These are phyloP conservation scores for Pissodes strobi DNA, from an alignment of 1,140 invertebrate genomes.

Conservation along the genomic window DNA sequence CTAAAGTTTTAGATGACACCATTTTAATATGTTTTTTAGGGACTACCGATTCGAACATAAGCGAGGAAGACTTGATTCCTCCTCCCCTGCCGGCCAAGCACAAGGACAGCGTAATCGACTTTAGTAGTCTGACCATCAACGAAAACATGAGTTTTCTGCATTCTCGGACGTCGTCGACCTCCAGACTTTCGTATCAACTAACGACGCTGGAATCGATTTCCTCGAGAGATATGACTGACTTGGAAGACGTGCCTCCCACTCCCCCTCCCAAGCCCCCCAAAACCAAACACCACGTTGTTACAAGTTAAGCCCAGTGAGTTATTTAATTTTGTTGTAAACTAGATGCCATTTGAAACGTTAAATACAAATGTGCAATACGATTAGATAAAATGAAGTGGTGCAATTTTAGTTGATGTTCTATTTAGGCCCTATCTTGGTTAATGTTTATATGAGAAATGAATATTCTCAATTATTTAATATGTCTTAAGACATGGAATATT, in stretches of 20 bases:
- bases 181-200: conserved; percentile 25
- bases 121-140: conserved; percentile 36
- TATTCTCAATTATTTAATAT: no score
- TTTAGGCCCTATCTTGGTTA: no score
- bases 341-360: not conserved
- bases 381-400: not conserved
- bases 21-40: no score
- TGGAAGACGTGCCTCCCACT: conserved; percentile 58
- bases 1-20: no score
- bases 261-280: conserved; percentile 65
- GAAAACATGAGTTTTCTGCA: conserved; percentile 51
- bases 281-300: conserved; percentile 44
- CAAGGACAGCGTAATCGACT: conserved; percentile 57
- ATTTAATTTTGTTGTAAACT: not conserved
- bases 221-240: conserved; percentile 46
- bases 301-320: not conserved
- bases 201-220: conserved; percentile 5
- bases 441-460: no score
- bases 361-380: not conserved
- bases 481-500: no score
- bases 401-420: no score
- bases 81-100: conserved; percentile 69
- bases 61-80: conserved; percentile 67
- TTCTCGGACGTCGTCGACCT: conserved; percentile 41
- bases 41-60: conserved; percentile 69